Percentiles rank a stretch among this genome's conserved stretches.
These are phyloP conservation scores for Crossocerus cetratus DNA, from an alignment of 2,888 invertebrate genomes.

Conservation along the genomic window DNA sequence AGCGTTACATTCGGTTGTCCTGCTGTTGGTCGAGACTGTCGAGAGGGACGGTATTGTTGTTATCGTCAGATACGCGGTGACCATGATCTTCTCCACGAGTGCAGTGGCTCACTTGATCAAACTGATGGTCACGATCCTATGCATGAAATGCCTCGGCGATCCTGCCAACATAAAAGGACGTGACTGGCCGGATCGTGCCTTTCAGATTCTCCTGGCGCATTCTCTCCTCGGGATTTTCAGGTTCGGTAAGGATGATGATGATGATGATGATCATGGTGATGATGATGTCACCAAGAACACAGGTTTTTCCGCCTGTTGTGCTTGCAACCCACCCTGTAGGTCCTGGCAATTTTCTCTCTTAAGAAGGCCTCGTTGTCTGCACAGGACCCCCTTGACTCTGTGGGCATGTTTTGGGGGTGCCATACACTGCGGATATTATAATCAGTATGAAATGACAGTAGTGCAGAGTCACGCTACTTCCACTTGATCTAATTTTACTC, in stretches of 20 bases:
- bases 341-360: conserved; percentile 9
- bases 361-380: conserved; percentile 36
- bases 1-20: background rate
- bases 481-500: conserved; percentile 24
- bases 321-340: conserved; percentile 7
- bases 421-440: conserved; percentile 28
- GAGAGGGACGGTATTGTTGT: background rate
- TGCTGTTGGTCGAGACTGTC: conserved; percentile 2
- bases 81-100: conserved; percentile 70
- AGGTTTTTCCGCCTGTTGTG: conserved; percentile 8
- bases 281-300: too few species aligned
- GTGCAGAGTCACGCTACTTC: conserved; percentile 38
- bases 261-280: too few species aligned
- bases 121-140: conserved; percentile 65
- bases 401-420: conserved; percentile 37
- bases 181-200: conserved; percentile 69
- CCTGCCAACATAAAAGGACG: conserved; percentile 50
- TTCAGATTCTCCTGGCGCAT: conserved; percentile 70
- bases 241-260: conserved; percentile 65
- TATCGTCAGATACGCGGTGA: conserved; percentile 31
- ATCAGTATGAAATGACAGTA: conserved; percentile 39
- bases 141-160: conserved; percentile 65
- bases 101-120: conserved; percentile 70
- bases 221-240: conserved; percentile 71
- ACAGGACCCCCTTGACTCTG: conserved; percentile 42